Evolutionary conservation across 2,888 invertebrate species (phyloP).

Genomic region (Stenotaenia linearis): DNA sequence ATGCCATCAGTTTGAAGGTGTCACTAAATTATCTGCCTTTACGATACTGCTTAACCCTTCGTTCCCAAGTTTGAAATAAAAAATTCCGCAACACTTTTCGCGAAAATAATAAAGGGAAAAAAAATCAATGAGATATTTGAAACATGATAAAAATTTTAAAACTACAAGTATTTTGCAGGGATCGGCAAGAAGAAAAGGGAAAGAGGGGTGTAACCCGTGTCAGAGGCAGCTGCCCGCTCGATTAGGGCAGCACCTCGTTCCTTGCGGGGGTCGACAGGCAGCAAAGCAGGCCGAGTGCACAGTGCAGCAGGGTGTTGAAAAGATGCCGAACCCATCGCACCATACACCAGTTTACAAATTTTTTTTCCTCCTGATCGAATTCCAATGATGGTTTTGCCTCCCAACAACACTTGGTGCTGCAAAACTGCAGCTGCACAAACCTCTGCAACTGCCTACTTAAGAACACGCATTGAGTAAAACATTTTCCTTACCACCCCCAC

Average conservation of each 20-base stretch:
- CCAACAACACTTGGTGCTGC: background rate
- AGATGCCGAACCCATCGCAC: slow-evolving; percentile 9
- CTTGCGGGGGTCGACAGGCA: background rate
- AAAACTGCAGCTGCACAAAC: slow-evolving; percentile 9
- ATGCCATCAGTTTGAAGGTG: background rate
- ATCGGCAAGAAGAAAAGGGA: slow-evolving; percentile 2
- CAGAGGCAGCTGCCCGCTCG: slow-evolving; percentile 3
- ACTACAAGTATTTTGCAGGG: background rate
- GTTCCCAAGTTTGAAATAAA: background rate
- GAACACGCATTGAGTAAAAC: background rate
- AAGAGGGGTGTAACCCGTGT: background rate
- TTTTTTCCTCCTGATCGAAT: slow-evolving; percentile 5
- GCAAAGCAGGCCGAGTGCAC: background rate
- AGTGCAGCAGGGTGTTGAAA: slow-evolving; percentile 9
- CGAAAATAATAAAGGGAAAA: too few species aligned
- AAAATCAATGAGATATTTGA: background rate
- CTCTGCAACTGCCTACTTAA: slow-evolving; percentile 9
- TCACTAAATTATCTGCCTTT: background rate
- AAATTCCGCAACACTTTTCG: too few species aligned
- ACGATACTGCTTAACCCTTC: background rate
- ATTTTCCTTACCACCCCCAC: background rate
- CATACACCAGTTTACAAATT: background rate
- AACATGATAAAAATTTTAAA: background rate
- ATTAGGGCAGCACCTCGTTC: slow-evolving; percentile 9
- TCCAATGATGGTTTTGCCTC: slow-evolving; percentile 9